Evolutionary conservation across 1,140 invertebrate species (phyloP), one percentile per base, ranked within the genome.

Genomic region (Hylaeus volcanicus): DNA sequence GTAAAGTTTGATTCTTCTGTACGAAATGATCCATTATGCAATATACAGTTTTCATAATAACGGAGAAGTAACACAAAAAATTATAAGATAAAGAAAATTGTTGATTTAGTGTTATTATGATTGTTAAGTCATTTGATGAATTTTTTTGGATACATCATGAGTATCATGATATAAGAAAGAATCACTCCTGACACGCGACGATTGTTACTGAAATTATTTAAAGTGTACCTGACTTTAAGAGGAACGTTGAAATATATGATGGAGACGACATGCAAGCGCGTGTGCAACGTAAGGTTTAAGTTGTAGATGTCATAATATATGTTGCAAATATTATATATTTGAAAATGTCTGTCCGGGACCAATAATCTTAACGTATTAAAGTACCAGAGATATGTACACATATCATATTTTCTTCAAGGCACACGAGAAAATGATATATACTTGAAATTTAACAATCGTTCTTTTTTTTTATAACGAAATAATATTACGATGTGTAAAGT

Each of bases 221-320:
- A 89, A 88, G 88, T 90, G 91, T 92, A 92, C 91, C 91, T 92
- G 91, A 90, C 88, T 84, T 89, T 83, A 85, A 84, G 77, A 85
- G 83, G 72, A 63, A 90, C 79, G 82, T 83, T 77, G 48, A 86
- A 90, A 83, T 84, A 69, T 88, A 81, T 55, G 74, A 77, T 41
- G 74, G 82, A 66, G 79, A 82, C 26, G 26, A 87, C 56, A 83
- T 78, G 72, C 78, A 79, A 70, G 70, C 68, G 64, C 73, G 55
- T 79, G 79, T 82, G 73, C 74, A 68, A 77, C 76, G 68, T 83
- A 85, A 84, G 82, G 81, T 89, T 90, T 87, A 87, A 86, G 81
- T 89, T 90, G 83, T 90, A 91, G 75, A 90, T 91, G 86, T 89
- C 86, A 85, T 90, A 88, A 89, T 89, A 89, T 90, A 89, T 89